A percentile compares a stretch with the other conserved stretches of the same genome.
Evolutionary conservation across 2,797 vertebrate species (phyloP).

Genomic region (Alexandromys oeconomus): DNA sequence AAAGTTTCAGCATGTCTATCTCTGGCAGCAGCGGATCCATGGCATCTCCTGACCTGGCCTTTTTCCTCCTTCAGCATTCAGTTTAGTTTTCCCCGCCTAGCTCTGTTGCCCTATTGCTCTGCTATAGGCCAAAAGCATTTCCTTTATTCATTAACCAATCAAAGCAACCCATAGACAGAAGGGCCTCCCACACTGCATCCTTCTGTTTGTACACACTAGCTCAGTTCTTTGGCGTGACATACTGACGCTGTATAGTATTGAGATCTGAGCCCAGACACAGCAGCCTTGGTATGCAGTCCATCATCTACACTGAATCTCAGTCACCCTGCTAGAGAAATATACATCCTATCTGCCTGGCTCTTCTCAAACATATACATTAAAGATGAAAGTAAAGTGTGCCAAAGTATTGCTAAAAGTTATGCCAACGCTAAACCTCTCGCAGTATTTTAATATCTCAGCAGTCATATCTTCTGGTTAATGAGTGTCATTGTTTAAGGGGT

Average conservation of each 20-base stretch:
- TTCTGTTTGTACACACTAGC: not conserved
- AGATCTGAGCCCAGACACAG: not conserved
- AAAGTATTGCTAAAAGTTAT: not conserved
- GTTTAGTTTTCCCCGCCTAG: too few species aligned
- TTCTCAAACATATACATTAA: not conserved
- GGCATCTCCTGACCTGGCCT: too few species aligned
- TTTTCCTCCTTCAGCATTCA: too few species aligned
- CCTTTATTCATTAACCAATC: too few species aligned
- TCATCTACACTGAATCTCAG: not conserved
- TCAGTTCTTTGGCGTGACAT: not conserved
- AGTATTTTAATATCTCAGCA: slow-evolving; percentile 43
- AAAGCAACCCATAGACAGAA: too few species aligned
- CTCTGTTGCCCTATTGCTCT: too few species aligned
- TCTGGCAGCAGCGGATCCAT: too few species aligned
- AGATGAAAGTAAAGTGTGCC: not conserved
- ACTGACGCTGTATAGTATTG: not conserved
- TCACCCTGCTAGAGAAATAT: slow-evolving; percentile 33
- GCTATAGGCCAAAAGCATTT: too few species aligned
- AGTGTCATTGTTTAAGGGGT: not conserved
- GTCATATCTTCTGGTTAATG: not conserved
- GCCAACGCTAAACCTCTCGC: not conserved
- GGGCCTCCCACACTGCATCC: not conserved
- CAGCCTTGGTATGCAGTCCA: not conserved
- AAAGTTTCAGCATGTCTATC: too few species aligned
- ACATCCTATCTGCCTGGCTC: not conserved